Evolutionary conservation across 2,888 invertebrate species (phyloP).

Genomic region (Thysanoteuthis rhombus): DNA sequence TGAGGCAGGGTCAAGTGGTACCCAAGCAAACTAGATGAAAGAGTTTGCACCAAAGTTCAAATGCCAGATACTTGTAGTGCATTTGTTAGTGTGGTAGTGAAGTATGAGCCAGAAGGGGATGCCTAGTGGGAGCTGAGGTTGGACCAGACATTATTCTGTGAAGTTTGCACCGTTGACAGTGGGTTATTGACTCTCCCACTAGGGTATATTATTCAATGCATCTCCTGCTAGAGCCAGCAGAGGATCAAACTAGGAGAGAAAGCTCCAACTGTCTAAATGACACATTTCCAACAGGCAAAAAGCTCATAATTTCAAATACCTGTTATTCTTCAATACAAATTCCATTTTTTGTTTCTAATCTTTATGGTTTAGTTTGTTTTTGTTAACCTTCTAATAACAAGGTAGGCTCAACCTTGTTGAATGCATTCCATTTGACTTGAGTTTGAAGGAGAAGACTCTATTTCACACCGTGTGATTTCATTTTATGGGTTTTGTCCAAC

Average conservation of each 20-base stretch:
- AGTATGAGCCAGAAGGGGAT: no score
- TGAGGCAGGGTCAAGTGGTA: neutral
- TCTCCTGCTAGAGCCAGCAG: neutral
- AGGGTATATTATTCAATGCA: neutral
- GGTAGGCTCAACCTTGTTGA: neutral
- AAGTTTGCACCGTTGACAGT: neutral
- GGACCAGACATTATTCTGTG: no score
- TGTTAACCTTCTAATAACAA: neutral
- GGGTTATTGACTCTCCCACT: neutral
- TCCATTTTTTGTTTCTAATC: neutral
- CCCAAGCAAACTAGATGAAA: neutral
- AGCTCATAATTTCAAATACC: neutral
- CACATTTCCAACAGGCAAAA: neutral
- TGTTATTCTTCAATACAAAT: neutral
- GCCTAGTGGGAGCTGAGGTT: no score
- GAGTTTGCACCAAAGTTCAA: neutral
- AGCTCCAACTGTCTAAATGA: neutral
- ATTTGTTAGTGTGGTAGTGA: no score
- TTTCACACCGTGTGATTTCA: neutral
- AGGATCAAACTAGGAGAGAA: neutral
- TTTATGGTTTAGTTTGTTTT: neutral
- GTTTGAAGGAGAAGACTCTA: neutral
- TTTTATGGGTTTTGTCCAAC: no score
- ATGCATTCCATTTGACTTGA: neutral
- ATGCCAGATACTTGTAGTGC: neutral